Conservation (phyloP, 2,113 vertebrate species). For the Chaetops frenatus region DNA sequence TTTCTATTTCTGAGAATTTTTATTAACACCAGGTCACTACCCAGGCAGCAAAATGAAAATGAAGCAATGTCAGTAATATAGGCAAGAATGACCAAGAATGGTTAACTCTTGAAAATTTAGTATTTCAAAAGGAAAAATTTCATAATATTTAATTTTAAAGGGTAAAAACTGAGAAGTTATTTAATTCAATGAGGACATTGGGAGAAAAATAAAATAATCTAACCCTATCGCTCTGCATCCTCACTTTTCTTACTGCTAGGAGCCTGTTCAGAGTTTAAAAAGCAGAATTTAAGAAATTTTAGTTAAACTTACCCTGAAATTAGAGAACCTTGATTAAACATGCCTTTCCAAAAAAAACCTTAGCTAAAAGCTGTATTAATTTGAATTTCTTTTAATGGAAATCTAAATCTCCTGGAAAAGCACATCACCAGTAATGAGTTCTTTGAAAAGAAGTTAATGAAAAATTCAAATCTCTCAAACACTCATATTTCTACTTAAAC, state of each 20-base stretch:
- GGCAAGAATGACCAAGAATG: neutral
- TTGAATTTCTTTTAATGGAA: neutral
- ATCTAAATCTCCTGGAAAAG: neutral
- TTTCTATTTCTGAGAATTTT: slow-evolving; percentile 49
- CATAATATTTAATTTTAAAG: neutral
- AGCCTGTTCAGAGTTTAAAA: neutral
- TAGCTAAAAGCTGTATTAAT: neutral
- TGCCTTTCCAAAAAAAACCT: neutral
- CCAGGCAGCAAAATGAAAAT: neutral
- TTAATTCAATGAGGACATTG: neutral
- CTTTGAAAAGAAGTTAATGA: neutral
- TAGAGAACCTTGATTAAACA: neutral
- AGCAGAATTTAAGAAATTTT: neutral
- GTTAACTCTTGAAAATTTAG: neutral
- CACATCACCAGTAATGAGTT: neutral
- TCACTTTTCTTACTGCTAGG: neutral
- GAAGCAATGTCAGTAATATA: neutral
- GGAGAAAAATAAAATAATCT: neutral
- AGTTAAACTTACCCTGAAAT: neutral
- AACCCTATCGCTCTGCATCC: neutral
- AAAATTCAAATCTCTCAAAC: neutral
- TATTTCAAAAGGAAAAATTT: neutral
- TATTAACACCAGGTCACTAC: slow-evolving; percentile 7
- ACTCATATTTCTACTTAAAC: neutral
- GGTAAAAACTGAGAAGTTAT: neutral